Base-by-base conservation (phyloP, 2,797 vertebrate genomes). In the Poecilia wingei region DNA sequence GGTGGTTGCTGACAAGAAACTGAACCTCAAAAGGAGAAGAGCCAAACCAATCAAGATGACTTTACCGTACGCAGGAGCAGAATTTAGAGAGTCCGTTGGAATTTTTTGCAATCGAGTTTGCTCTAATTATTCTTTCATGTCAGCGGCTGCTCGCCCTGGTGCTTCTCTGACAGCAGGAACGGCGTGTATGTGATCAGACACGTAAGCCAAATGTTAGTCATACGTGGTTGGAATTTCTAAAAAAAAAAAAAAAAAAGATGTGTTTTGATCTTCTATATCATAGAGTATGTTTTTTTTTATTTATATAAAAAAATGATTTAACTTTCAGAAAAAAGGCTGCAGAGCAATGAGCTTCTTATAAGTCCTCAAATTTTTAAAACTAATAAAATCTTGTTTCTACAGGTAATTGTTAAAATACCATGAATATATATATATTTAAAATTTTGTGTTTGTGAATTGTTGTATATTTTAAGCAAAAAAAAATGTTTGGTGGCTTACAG, bases 1-100 rank as follows among this genome's bases (percentile, higher is more conserved):
- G 31, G n/a, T 70, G 49, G 49, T 22, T 41, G 16, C 51, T 70
- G n/a, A 55, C 49, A 73, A 73, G 72, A 77, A 77, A 55, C 46
- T 43, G 53, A 77, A 69, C 59, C 45, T 76, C 59, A 68, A 66
- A 25, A 66, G 28, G 31, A 43, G 47, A 46, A 57, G 41, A 33
- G n/a, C 20, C 28, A 39, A 61, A 49, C 3, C 43, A 43, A 22
- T 55, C 25, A 22, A 31, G 43, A 8, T 61, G 51, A 45, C 39
- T 72, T 47, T 36, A 46, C 57, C 22, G 18, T 12, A 51, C 3
- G 16, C 5, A 64, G 46, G 57, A 47, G 43, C 22, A 78, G 31
- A 46, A 55, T 31, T 55, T 8, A 72, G 45, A 33, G 18, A 39
- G 47, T n/a, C 8, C 28, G 33, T 3, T 36, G 25, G 33, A 47